These are phyloP conservation scores for Platanista minor DNA, from an alignment of 2,113 vertebrate species.

Conservation along the genomic window DNA sequence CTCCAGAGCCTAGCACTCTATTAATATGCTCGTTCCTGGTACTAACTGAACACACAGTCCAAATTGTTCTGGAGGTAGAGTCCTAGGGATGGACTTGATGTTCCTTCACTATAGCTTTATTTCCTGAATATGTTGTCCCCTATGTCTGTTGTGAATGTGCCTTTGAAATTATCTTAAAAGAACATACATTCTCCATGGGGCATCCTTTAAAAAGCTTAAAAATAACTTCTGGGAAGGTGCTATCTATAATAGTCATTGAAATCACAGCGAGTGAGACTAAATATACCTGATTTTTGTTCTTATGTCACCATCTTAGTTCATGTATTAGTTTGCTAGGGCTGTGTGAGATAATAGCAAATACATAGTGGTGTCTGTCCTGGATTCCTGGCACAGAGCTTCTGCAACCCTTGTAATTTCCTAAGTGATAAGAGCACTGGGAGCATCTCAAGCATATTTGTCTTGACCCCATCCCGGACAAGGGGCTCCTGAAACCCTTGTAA, in stretches of 20 bases:
- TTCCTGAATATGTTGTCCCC: not conserved
- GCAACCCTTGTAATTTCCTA: too few relatives aligned
- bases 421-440: too few relatives aligned
- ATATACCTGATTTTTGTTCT: not conserved
- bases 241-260: not conserved
- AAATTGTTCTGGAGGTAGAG: not conserved
- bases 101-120: not conserved
- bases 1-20: not conserved
- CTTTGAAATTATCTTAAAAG: not conserved
- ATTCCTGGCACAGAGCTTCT: too few relatives aligned
- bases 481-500: too few relatives aligned
- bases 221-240: not conserved
- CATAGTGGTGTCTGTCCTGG: too few relatives aligned
- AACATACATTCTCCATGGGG: not conserved
- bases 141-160: not conserved
- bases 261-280: not conserved
- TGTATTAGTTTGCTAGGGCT: not conserved
- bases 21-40: not conserved
- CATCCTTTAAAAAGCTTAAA: not conserved
- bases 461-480: rapidly evolving
- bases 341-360: too few relatives aligned
- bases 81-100: rapidly evolving
- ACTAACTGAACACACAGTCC: not conserved
- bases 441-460: too few relatives aligned
- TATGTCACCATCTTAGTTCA: not conserved